A percentile compares a stretch with the other conserved stretches of the same genome.
These are phyloP conservation scores for Aelia acuminata DNA, from an alignment of 2,888 invertebrate genomes.

Conservation along the genomic window DNA sequence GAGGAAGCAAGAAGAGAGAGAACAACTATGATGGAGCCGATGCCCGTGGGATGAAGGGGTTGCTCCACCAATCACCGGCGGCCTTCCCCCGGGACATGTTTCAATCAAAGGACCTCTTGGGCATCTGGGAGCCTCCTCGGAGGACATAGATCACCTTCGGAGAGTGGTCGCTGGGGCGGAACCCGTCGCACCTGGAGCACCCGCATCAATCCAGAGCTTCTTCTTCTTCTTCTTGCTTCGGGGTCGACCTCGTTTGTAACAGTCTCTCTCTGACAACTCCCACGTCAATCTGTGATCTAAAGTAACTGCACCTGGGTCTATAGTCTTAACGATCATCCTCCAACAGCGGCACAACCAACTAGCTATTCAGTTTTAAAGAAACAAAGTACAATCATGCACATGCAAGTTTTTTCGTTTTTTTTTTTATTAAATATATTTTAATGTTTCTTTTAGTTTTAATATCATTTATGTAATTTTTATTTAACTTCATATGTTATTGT, in stretches of 20 bases:
- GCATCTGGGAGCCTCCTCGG: neutral
- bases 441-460: too few relatives aligned
- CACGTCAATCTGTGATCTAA: conserved; percentile 19
- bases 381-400: neutral
- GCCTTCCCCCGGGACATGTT: conserved; percentile 33
- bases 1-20: too few relatives aligned
- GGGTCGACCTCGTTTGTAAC: conserved; percentile 39
- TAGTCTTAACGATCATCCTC: neutral
- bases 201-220: conserved; percentile 31
- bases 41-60: conserved; percentile 48
- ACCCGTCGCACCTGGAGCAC: conserved; percentile 28
- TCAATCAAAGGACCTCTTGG: conserved; percentile 34
- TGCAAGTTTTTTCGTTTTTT: too few relatives aligned
- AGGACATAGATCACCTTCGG: conserved; percentile 34
- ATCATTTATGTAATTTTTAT: too few relatives aligned
- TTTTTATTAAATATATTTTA: too few relatives aligned
- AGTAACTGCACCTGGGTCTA: neutral
- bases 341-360: neutral
- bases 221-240: conserved; percentile 5
- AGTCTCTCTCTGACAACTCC: neutral
- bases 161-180: conserved; percentile 2
- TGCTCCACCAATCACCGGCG: conserved; percentile 13
- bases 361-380: neutral
- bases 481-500: too few relatives aligned
- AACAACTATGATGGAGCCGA: conserved; percentile 32